phyloP scores from a whole-genome alignment of 2,113 vertebrate species.

The Dendrocopos noguchii region DNA sequence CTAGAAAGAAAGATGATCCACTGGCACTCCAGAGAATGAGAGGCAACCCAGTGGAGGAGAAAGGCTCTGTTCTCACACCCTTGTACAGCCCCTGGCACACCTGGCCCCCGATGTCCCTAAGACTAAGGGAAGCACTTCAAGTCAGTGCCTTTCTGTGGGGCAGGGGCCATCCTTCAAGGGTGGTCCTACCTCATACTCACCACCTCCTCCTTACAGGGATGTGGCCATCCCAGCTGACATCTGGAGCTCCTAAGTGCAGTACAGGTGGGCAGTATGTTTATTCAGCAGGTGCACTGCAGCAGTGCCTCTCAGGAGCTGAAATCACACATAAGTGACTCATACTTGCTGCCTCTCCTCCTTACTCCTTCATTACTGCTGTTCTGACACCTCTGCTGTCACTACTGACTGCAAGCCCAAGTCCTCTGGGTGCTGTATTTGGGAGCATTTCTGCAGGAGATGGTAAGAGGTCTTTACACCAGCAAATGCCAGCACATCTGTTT shows the following conservation, averaged over 20 bases:
- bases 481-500: not conserved
- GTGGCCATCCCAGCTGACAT: not conserved
- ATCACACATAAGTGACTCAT: not conserved
- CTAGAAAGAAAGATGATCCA: not conserved
- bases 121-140: not conserved
- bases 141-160: not conserved
- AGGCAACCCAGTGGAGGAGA: not conserved
- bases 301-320: not conserved
- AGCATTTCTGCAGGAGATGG: not conserved
- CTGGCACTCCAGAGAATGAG: not conserved
- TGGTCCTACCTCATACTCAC: too few relatives aligned
- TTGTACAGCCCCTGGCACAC: not conserved
- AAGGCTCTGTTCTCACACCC: not conserved
- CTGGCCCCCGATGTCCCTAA: not conserved
- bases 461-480: not conserved
- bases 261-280: accelerated
- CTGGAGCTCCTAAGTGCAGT: not conserved
- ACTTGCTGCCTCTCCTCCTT: not conserved
- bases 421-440: not conserved
- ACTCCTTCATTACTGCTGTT: not conserved
- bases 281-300: not conserved
- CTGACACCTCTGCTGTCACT: not conserved
- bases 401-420: not conserved
- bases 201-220: too few relatives aligned
- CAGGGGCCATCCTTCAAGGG: not conserved